These are phyloP conservation scores for Alexandromys fortis DNA, from an alignment of 2,113 vertebrate species.

Conservation along the genomic window DNA sequence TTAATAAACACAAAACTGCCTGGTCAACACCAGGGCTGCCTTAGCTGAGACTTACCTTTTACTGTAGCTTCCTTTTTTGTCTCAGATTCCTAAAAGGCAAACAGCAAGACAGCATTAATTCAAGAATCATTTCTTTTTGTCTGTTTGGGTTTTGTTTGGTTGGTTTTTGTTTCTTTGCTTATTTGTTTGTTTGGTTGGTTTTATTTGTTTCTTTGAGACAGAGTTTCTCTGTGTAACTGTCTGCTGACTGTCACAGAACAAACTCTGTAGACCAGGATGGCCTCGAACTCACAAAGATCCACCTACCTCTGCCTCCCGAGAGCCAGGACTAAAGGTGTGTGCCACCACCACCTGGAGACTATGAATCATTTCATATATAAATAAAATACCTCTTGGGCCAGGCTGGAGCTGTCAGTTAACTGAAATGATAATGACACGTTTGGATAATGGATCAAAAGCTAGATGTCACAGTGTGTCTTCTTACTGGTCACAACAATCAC, in stretches of 20 bases:
- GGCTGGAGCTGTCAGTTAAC: background rate
- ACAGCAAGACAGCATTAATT: conserved; percentile 66
- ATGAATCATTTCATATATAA: background rate
- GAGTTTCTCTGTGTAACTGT: background rate
- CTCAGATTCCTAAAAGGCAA: conserved; percentile 79
- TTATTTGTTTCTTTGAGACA: background rate
- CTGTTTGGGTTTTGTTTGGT: background rate
- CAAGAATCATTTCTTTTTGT: conserved; percentile 9
- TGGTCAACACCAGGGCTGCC: background rate
- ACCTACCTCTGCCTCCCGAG: background rate
- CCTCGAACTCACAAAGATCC: background rate
- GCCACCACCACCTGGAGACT: background rate
- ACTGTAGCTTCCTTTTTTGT: background rate
- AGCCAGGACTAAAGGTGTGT: background rate
- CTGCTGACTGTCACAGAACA: background rate
- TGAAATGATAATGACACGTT: background rate
- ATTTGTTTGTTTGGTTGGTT: background rate
- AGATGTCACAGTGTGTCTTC: background rate
- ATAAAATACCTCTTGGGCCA: background rate
- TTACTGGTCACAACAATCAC: background rate
- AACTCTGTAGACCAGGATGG: background rate
- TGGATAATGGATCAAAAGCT: background rate
- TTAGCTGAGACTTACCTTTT: conserved; percentile 75
- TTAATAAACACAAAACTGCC: conserved; percentile 18
- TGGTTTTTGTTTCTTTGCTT: background rate